phyloP scores from a whole-genome alignment of 2,888 invertebrate species.

The Monochamus alternatus region DNA sequence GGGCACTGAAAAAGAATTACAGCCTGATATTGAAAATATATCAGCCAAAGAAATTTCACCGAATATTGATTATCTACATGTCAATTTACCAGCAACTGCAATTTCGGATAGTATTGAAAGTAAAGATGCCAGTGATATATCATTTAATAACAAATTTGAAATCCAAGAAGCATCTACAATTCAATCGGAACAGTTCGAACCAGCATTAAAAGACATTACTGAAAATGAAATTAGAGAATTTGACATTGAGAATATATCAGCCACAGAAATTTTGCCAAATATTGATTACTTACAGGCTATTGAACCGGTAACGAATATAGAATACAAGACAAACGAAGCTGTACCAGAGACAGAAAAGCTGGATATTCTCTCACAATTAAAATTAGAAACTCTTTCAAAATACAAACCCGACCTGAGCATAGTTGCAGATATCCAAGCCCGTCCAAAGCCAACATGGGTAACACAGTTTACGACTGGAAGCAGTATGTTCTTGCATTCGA shows the following conservation, averaged over 20 bases:
- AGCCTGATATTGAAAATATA: background rate
- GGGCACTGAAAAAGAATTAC: background rate
- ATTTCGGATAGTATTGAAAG: background rate
- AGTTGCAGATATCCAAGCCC: conserved; percentile 41
- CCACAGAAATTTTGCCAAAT: conserved; percentile 16
- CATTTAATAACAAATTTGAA: no score
- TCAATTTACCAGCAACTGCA: background rate
- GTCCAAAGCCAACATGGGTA: conserved; percentile 31
- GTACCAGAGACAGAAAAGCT: conserved; percentile 27
- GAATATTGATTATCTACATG: conserved; percentile 45
- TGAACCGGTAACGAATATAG: background rate
- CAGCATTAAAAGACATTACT: background rate
- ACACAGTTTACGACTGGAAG: conserved; percentile 6
- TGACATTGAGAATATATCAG: background rate
- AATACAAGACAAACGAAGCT: background rate
- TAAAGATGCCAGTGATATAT: no score
- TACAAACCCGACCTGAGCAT: conserved; percentile 51
- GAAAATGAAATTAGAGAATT: background rate
- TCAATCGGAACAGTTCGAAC: background rate
- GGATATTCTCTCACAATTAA: conserved; percentile 51
- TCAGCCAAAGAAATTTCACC: conserved; percentile 44
- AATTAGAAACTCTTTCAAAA: conserved; percentile 55
- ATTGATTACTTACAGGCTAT: conserved; percentile 29
- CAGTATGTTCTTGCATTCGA: background rate
- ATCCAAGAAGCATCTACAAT: background rate